These are phyloP conservation scores for Xiphophorus maculatus DNA, from an alignment of 2,113 vertebrate genomes.

Conservation along the genomic window DNA sequence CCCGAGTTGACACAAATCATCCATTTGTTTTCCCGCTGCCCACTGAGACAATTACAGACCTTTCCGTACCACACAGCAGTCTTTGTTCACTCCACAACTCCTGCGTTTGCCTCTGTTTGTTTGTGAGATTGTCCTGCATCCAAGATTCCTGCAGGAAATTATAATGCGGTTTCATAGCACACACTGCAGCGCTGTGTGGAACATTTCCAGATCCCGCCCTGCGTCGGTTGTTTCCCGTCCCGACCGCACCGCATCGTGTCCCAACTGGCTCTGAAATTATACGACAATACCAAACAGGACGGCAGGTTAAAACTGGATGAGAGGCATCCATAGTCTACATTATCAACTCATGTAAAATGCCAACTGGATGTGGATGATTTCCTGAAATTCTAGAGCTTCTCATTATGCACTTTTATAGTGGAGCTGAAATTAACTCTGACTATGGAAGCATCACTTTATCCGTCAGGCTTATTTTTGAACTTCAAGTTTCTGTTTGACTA, in stretches of 20 bases:
- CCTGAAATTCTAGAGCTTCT: not conserved
- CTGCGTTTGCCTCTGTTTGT: not conserved
- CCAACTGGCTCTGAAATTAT: slow-evolving; percentile 8
- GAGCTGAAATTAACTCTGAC: not conserved
- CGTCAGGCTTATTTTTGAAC: not conserved
- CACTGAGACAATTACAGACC: slow-evolving; percentile 49
- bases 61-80: slow-evolving; percentile 41
- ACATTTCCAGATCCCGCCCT: slow-evolving; percentile 31
- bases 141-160: slow-evolving; percentile 40
- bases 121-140: slow-evolving; percentile 16
- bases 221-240: not conserved
- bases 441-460: not conserved
- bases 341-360: not conserved
- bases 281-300: not conserved
- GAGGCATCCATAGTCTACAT: not conserved
- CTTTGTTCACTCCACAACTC: slow-evolving; percentile 51
- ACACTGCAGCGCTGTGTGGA: slow-evolving; percentile 1
- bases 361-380: not conserved
- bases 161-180: slow-evolving; percentile 11
- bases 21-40: slow-evolving; percentile 26
- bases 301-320: not conserved
- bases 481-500: not conserved
- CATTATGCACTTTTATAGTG: not conserved
- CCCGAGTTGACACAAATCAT: slow-evolving; percentile 32
- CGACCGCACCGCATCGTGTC: slow-evolving; percentile 5